These are phyloP conservation scores for Dasysyrphus albostriatus DNA, from an alignment of 2,888 invertebrate genomes.

Conservation along the genomic window DNA sequence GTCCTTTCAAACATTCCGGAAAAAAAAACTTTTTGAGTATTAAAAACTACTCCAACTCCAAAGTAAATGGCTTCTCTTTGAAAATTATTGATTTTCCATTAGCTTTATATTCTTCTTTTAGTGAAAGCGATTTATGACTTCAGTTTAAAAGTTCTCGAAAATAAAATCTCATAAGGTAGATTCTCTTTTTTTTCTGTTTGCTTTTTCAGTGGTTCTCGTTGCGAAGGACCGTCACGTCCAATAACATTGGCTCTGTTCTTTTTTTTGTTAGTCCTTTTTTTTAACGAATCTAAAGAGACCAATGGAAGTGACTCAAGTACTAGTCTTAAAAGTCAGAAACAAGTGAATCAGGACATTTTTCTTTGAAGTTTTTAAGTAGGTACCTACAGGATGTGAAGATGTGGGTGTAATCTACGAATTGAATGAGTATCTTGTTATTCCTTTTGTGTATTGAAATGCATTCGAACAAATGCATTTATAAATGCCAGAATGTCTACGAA, in stretches of 20 bases:
- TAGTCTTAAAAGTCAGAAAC: not conserved
- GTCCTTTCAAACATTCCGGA: not conserved
- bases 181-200: not conserved
- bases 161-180: not conserved
- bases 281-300: not conserved
- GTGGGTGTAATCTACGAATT: not conserved
- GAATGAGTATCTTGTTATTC: not conserved
- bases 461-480: not conserved
- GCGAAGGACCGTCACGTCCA: not conserved
- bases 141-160: conserved; percentile 28
- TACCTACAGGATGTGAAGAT: not conserved
- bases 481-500: not conserved
- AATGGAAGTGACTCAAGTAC: not conserved
- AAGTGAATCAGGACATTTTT: not conserved
- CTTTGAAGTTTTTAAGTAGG: conserved; percentile 22
- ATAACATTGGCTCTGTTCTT: not conserved
- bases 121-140: conserved; percentile 19
- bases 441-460: not conserved
- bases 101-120: conserved; percentile 13
- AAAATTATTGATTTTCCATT: conserved; percentile 23
- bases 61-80: conserved; percentile 7
- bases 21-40: no score
- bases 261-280: not conserved
- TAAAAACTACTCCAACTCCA: not conserved
- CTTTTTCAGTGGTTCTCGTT: not conserved